Evolutionary conservation across 2,888 invertebrate genomes (phyloP).

Genomic region (Melanotus villosus): DNA sequence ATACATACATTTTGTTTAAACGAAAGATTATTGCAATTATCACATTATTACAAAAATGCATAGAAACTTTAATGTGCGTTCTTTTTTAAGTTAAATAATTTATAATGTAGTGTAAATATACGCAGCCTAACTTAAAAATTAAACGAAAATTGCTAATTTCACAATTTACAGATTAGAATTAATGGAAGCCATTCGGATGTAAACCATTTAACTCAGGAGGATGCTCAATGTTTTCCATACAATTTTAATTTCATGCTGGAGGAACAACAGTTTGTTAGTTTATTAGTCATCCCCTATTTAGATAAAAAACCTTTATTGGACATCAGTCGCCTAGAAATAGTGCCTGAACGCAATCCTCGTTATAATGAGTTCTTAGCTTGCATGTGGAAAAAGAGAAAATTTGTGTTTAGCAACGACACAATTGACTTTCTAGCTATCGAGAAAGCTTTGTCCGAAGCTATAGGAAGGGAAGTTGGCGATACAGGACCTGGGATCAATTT

Average conservation of each 20-base stretch:
- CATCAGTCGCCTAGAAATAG: conserved; percentile 12
- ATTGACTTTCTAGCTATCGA: conserved; percentile 35
- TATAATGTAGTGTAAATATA: too few species aligned
- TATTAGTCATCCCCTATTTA: conserved; percentile 33
- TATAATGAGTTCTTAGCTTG: conserved; percentile 36
- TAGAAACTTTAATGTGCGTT: too few species aligned
- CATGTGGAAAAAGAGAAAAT: conserved; percentile 34
- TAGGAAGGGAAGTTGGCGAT: conserved; percentile 31
- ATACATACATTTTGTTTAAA: too few species aligned
- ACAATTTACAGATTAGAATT: conserved; percentile 18
- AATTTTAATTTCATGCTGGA: conserved; percentile 27
- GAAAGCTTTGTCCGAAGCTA: conserved; percentile 9
- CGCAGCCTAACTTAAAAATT: too few species aligned
- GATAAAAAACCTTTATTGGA: conserved; percentile 25
- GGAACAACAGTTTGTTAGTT: conserved; percentile 32
- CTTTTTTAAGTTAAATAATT: too few species aligned
- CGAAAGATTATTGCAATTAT: too few species aligned
- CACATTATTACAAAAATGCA: too few species aligned
- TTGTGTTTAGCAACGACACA: conserved; percentile 20
- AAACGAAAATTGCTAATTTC: too few species aligned
- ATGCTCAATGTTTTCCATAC: conserved; percentile 36
- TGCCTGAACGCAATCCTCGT: conserved; percentile 18
- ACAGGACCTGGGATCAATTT: conserved; percentile 38
- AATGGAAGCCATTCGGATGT: conserved; percentile 1
- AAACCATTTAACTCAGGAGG: conserved; percentile 32